A percentile compares a stretch with the other conserved stretches of the same genome.
phyloP scores from a whole-genome alignment of 2,797 vertebrate species.

The Philypnodon macrostomus region DNA sequence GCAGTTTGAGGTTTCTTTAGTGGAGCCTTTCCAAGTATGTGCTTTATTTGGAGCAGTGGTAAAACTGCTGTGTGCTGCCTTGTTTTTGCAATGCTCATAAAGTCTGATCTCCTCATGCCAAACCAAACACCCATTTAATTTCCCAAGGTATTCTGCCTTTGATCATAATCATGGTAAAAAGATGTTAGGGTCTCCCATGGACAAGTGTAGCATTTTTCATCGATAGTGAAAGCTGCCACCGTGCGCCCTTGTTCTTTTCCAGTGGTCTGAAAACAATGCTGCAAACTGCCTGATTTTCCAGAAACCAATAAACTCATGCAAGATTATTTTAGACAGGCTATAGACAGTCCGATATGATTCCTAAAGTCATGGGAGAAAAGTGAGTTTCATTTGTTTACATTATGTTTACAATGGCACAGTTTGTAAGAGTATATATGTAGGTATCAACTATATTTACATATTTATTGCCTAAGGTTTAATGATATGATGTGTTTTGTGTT shows the following conservation, averaged over 20 bases:
- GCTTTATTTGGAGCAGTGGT: slow-evolving; percentile 36
- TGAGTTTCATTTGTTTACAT: slow-evolving; percentile 99
- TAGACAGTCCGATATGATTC: slow-evolving; percentile 75
- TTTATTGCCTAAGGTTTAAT: slow-evolving; percentile 97
- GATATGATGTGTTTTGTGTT: slow-evolving; percentile 92
- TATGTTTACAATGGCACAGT: slow-evolving; percentile 98
- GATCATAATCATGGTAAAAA: slow-evolving; percentile 15
- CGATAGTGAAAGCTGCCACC: slow-evolving; percentile 36
- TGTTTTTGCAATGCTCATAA: slow-evolving; percentile 16
- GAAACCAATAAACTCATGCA: slow-evolving; percentile 76
- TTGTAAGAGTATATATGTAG: slow-evolving; percentile 80
- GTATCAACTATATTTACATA: slow-evolving; percentile 90
- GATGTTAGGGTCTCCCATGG: slow-evolving; percentile 42
- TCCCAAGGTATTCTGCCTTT: slow-evolving; percentile 5
- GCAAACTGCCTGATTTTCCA: slow-evolving; percentile 85
- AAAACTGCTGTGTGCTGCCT: slow-evolving; percentile 24
- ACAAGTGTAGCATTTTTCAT: slow-evolving; percentile 28
- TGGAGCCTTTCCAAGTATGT: slow-evolving; percentile 23
- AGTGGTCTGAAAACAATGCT: slow-evolving; percentile 84
- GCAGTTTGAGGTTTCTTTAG: background rate
- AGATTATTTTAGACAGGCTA: slow-evolving; percentile 70
- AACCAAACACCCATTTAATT: slow-evolving; percentile 9
- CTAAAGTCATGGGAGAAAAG: slow-evolving; percentile 80
- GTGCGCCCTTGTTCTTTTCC: slow-evolving; percentile 40
- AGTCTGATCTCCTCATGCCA: slow-evolving; percentile 2